A percentile compares a stretch with the other conserved stretches of the same genome.
These are phyloP conservation scores for Tetraodon nigroviridis DNA, from an alignment of 2,113 vertebrate genomes.

Conservation along the genomic window DNA sequence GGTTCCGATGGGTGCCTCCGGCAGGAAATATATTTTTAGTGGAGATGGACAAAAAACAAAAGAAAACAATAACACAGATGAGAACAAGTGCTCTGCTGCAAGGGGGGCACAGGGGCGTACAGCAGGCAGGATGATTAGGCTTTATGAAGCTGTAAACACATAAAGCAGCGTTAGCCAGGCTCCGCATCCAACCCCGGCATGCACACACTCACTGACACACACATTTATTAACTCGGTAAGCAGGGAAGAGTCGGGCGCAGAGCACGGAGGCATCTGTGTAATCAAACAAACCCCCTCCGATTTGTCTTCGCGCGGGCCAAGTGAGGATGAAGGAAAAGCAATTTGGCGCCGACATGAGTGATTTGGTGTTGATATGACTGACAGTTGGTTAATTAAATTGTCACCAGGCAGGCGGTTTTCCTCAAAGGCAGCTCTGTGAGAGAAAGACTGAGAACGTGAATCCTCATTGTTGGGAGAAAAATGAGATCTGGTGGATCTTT, in stretches of 20 bases:
- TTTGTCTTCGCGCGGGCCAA: constrained; percentile 4
- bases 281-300: constrained; percentile 37
- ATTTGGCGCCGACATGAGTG: constrained; percentile 44
- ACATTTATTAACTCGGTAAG: constrained; percentile 35
- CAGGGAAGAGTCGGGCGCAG: constrained; percentile 7
- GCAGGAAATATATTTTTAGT: constrained; percentile 3
- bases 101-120: constrained; percentile 16
- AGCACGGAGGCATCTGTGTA: constrained; percentile 32
- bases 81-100: neutral
- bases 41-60: constrained; percentile 9
- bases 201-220: constrained; percentile 2
- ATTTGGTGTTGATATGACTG: constrained; percentile 54
- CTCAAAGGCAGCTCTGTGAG: constrained; percentile 35
- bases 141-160: constrained; percentile 41
- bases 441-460: constrained; percentile 23
- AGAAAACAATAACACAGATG: neutral
- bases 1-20: constrained; percentile 9
- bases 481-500: constrained; percentile 25
- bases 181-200: constrained; percentile 26
- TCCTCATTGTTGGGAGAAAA: constrained; percentile 24
- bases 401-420: constrained; percentile 46
- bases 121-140: constrained; percentile 33
- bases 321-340: constrained; percentile 53
- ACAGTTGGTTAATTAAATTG: constrained; percentile 63
- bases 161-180: constrained; percentile 5